Percentiles rank a stretch among this genome's conserved stretches.
Evolutionary conservation across 2,888 invertebrate genomes (phyloP).

Genomic region (Ypsolopha scabrella): DNA sequence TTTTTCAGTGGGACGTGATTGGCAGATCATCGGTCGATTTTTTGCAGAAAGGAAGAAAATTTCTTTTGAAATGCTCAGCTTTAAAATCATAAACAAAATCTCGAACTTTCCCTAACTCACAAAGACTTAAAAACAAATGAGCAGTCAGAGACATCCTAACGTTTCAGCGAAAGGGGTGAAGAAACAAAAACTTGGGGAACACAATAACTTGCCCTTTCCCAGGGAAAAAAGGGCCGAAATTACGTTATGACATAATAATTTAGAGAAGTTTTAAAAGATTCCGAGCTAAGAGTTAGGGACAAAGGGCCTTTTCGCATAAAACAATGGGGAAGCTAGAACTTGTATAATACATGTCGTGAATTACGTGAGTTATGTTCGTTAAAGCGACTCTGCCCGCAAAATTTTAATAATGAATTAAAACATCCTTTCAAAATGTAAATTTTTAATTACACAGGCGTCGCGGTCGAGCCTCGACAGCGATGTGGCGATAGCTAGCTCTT

Average conservation of each 20-base stretch:
- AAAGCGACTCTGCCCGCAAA: constrained; percentile 49
- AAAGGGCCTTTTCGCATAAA: constrained; percentile 32
- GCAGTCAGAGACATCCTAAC: no score
- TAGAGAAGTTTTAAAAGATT: constrained; percentile 47
- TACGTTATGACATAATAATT: constrained; percentile 49
- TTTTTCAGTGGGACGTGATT: no score
- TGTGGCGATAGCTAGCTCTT: background rate
- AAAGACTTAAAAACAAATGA: no score
- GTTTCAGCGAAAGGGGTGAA: no score
- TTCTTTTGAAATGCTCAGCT: no score
- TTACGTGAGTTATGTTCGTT: constrained; percentile 32
- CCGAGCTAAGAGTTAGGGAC: constrained; percentile 42
- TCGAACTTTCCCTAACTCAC: no score
- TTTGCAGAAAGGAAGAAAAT: no score
- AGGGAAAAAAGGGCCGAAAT: constrained; percentile 20
- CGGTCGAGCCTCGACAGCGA: background rate
- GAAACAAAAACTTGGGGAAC: background rate
- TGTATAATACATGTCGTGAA: constrained; percentile 11
- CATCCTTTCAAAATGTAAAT: constrained; percentile 63
- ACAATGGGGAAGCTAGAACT: constrained; percentile 20
- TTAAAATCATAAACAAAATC: no score
- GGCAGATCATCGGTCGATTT: no score
- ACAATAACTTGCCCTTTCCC: constrained; percentile 4
- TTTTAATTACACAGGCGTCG: constrained; percentile 48
- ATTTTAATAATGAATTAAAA: constrained; percentile 66